phyloP scores from a whole-genome alignment of 2,113 vertebrate genomes.

The Microcebus griseorufus region DNA sequence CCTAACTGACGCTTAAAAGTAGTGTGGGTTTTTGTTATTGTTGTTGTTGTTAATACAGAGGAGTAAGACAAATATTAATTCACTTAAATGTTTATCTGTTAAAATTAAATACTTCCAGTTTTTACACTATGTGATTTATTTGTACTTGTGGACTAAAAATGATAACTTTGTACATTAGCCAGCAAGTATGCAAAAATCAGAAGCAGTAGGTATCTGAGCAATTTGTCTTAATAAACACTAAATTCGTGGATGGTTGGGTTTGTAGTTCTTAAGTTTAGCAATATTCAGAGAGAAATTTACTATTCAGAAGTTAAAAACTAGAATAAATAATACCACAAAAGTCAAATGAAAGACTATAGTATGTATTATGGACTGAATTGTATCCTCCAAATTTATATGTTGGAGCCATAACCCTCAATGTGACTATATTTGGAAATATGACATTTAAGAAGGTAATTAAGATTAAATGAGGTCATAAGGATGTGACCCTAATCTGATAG shows the following conservation, averaged over 20 bases:
- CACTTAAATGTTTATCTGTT: slow-evolving; percentile 79
- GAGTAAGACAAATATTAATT: slow-evolving; percentile 80
- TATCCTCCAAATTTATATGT: background rate
- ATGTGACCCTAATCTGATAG: background rate
- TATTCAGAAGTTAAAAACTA: slow-evolving; percentile 9
- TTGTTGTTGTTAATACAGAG: slow-evolving; percentile 78
- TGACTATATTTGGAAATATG: background rate
- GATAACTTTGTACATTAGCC: slow-evolving; percentile 25
- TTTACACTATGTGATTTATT: slow-evolving; percentile 52
- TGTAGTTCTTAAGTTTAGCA: slow-evolving; percentile 15
- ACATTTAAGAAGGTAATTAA: background rate
- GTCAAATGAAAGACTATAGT: slow-evolving; percentile 24
- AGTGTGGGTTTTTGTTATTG: slow-evolving; percentile 6
- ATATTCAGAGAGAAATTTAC: background rate
- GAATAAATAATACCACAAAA: background rate
- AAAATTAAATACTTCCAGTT: slow-evolving; percentile 77
- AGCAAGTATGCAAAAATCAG: slow-evolving; percentile 31
- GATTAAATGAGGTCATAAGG: background rate
- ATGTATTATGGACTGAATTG: background rate
- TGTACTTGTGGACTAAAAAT: slow-evolving; percentile 62
- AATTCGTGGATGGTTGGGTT: slow-evolving; percentile 2
- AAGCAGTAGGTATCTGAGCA: background rate
- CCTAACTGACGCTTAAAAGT: slow-evolving; percentile 85
- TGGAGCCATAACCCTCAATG: background rate
- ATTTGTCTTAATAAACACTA: slow-evolving; percentile 49